Conservation (phyloP, 2,888 invertebrate species). For the Coleophora deauratella region DNA sequence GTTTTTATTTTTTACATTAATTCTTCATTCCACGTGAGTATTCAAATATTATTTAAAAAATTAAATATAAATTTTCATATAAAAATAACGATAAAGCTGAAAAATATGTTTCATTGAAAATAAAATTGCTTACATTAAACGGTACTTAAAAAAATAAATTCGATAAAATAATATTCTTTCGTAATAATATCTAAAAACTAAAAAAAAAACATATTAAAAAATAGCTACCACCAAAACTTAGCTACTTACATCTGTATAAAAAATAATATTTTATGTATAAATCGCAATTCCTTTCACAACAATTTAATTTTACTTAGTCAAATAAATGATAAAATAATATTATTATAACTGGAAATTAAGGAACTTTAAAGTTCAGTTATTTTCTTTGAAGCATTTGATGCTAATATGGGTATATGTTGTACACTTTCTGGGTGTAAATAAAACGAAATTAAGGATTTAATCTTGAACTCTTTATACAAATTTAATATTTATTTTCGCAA, state of each 20-base stretch:
- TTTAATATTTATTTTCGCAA: too few species aligned
- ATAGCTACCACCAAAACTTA: slow-evolving; percentile 16
- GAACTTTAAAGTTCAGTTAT: slow-evolving; percentile 1
- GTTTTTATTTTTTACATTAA: too few species aligned
- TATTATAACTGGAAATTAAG: slow-evolving; percentile 2
- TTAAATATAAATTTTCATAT: too few species aligned
- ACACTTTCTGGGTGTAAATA: too few species aligned
- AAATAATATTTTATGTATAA: slow-evolving; percentile 1
- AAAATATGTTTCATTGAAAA: slow-evolving; percentile 16
- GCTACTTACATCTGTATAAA: slow-evolving; percentile 7
- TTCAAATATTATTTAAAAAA: too few species aligned
- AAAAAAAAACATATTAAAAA: slow-evolving; percentile 8
- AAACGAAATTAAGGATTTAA: too few species aligned
- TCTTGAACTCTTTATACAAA: too few species aligned
- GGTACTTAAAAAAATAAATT: not conserved
- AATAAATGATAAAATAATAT: slow-evolving; percentile 2
- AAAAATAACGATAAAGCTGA: slow-evolving; percentile 18
- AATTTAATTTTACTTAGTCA: slow-evolving; percentile 5
- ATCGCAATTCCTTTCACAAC: slow-evolving; percentile 11
- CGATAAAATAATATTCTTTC: slow-evolving; percentile 1
- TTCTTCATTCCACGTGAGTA: too few species aligned
- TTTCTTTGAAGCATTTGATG: not conserved
- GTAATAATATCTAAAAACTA: too few species aligned
- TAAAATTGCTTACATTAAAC: not conserved
- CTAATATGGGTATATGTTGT: too few species aligned